A percentile compares a stretch with the other conserved stretches of the same genome.
Conservation (phyloP, 2,888 invertebrate species). For the Pterostichus niger region DNA sequence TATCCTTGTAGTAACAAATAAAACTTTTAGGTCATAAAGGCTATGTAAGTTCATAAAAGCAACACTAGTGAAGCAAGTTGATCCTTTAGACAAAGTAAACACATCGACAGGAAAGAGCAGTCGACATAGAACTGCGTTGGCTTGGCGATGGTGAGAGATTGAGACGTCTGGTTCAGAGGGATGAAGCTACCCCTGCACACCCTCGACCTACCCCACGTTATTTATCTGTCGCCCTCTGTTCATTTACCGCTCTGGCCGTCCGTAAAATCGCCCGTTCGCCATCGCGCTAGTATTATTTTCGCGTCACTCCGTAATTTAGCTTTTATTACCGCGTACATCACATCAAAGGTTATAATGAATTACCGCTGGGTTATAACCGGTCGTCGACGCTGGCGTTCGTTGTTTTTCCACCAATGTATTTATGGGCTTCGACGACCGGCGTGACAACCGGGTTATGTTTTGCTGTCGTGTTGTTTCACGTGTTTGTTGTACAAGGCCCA, state of each 20-base stretch:
- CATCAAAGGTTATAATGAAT: conserved; percentile 62
- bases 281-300: conserved; percentile 49
- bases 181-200: neutral
- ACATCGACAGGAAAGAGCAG: conserved; percentile 36
- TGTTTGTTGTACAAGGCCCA: conserved; percentile 36
- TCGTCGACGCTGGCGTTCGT: conserved; percentile 1
- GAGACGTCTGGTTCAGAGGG: neutral
- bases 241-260: conserved; percentile 29
- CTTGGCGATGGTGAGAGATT: conserved; percentile 8
- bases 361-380: conserved; percentile 53
- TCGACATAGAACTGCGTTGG: conserved; percentile 1
- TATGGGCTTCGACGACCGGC: conserved; percentile 32
- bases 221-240: conserved; percentile 44
- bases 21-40: conserved; percentile 32
- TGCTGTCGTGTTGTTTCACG: conserved; percentile 56
- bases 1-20: conserved; percentile 18
- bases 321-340: conserved; percentile 60
- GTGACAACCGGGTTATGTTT: conserved; percentile 49
- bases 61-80: conserved; percentile 30
- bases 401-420: conserved; percentile 49
- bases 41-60: conserved; percentile 30
- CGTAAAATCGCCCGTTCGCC: conserved; percentile 42
- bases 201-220: conserved; percentile 24
- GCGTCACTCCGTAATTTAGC: conserved; percentile 60
- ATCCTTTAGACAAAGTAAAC: conserved; percentile 34